Evolutionary conservation across 2,888 invertebrate species (phyloP).

Genomic region (Celastrina argiolus): DNA sequence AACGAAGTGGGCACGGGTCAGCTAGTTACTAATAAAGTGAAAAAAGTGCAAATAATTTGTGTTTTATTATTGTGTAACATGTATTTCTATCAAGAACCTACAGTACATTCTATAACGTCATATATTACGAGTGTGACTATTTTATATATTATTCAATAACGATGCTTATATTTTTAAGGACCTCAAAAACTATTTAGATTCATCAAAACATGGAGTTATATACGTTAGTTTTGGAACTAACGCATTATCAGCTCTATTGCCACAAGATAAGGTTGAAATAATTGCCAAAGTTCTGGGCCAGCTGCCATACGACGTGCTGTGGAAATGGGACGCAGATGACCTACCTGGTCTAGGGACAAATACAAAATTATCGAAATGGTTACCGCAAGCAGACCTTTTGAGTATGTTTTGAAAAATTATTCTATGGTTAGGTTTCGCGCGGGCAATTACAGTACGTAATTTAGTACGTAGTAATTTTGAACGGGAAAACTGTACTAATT

Average conservation of each 20-base stretch:
- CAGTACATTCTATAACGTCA: too few species aligned
- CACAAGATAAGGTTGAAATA: constrained; percentile 37
- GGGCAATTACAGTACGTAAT: too few species aligned
- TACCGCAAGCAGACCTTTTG: constrained; percentile 60
- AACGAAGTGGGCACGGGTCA: too few species aligned
- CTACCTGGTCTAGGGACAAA: constrained; percentile 42
- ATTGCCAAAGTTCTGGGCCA: constrained; percentile 48
- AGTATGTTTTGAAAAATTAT: constrained; percentile 40
- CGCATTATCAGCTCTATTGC: constrained; percentile 37
- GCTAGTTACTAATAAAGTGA: too few species aligned
- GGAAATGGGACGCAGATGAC: constrained; percentile 55
- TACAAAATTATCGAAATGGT: constrained; percentile 45
- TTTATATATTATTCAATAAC: too few species aligned
- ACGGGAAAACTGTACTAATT: too few species aligned
- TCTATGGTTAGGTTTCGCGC: too few species aligned
- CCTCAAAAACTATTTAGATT: constrained; percentile 48
- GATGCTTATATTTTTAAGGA: constrained; percentile 37
- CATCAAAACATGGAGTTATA: constrained; percentile 50
- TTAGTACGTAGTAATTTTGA: too few species aligned
- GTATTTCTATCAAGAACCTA: too few species aligned
- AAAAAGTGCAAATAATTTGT: too few species aligned
- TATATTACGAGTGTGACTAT: too few species aligned
- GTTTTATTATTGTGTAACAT: too few species aligned
- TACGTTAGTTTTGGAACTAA: constrained; percentile 52
- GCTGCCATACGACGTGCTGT: constrained; percentile 52